Percentiles rank a stretch among this genome's conserved stretches.
Conservation (phyloP, 2,113 vertebrate genomes). For the Spizaetus ornatus region DNA sequence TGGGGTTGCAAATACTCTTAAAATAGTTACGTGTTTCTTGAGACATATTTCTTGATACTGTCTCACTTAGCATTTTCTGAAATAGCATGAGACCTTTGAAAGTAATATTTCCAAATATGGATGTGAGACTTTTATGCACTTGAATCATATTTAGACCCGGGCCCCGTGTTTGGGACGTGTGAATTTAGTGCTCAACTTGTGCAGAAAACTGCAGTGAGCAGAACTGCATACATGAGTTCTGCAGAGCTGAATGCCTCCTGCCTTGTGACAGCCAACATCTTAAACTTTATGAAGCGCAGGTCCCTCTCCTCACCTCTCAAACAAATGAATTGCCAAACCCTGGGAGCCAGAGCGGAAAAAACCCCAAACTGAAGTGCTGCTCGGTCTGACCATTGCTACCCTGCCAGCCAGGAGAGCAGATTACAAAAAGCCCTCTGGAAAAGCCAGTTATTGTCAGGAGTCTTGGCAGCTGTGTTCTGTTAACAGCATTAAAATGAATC, state of each 20-base stretch:
- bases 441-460: neutral
- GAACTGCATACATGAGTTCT: neutral
- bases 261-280: neutral
- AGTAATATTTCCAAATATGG: slow-evolving; percentile 19
- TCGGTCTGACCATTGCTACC: neutral
- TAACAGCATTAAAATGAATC: neutral
- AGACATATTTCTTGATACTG: neutral
- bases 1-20: neutral
- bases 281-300: neutral
- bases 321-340: neutral
- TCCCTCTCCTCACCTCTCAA: neutral
- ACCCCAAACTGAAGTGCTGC: fast-evolving
- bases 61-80: neutral
- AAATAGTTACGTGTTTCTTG: neutral
- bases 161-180: neutral
- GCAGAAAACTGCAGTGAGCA: neutral
- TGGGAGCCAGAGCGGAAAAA: neutral
- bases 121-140: neutral
- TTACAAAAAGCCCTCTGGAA: neutral
- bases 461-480: neutral
- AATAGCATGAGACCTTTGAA: neutral
- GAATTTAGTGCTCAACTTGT: neutral
- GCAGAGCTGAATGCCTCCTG: neutral
- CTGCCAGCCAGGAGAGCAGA: neutral
- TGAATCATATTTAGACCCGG: neutral